Evolutionary conservation across 1,140 invertebrate genomes (phyloP).

Genomic region (Brachionus plicatilis): DNA sequence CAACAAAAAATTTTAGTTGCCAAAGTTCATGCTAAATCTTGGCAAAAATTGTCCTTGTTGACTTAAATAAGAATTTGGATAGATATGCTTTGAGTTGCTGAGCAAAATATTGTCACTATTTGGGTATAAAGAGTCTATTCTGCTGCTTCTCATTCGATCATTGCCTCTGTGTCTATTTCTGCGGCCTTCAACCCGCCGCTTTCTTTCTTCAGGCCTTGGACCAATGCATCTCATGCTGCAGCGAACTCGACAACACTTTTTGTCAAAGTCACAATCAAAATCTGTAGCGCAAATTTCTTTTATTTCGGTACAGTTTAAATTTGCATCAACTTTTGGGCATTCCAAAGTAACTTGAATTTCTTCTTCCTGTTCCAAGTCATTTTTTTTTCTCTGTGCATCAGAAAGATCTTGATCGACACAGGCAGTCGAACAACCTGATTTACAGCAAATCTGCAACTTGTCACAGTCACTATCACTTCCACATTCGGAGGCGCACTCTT

Average conservation of each 20-base stretch:
- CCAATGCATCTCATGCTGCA: slow-evolving; percentile 9
- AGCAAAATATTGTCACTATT: not conserved
- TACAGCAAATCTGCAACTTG: not conserved
- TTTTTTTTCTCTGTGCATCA: not conserved
- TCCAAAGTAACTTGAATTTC: not conserved
- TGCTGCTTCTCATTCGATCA: not conserved
- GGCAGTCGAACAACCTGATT: not conserved
- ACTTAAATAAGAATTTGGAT: not conserved
- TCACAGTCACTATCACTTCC: not conserved
- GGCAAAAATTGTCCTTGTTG: not conserved
- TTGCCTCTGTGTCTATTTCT: not conserved
- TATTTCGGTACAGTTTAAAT: not conserved
- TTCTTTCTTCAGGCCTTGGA: not conserved
- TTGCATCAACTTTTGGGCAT: not conserved
- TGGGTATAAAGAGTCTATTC: not conserved
- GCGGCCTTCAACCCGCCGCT: not conserved
- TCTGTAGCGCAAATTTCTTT: not conserved
- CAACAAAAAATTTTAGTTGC: not conserved
- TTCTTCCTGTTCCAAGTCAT: not conserved
- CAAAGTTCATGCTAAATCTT: not conserved
- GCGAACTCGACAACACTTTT: not conserved
- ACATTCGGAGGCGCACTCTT: not conserved
- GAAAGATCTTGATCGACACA: not conserved
- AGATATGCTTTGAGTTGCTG: not conserved
- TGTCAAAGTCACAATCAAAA: not conserved